A percentile compares a stretch with the other conserved stretches of the same genome.
These are phyloP conservation scores for Chrysopa pallens DNA, from an alignment of 1,140 invertebrate genomes.

Conservation along the genomic window DNA sequence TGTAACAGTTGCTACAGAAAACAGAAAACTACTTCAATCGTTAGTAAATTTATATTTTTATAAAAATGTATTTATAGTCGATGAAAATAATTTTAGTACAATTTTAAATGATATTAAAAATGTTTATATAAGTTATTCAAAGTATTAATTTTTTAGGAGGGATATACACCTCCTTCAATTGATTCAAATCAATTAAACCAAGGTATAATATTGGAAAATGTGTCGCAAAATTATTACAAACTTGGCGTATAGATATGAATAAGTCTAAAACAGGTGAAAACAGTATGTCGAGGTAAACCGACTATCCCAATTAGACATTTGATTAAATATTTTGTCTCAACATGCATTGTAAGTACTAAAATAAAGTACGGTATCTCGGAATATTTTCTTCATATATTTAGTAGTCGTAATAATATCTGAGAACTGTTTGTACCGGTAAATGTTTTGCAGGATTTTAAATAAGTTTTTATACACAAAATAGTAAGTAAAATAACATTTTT, in stretches of 20 bases:
- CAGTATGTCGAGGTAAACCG: too few species aligned
- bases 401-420: too few species aligned
- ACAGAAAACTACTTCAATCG: slow-evolving; percentile 5
- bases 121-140: background rate
- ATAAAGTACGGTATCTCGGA: too few species aligned
- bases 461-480: too few species aligned
- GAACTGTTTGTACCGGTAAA: too few species aligned
- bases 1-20: background rate
- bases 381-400: too few species aligned
- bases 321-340: too few species aligned
- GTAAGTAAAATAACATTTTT: too few species aligned
- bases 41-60: slow-evolving; percentile 13
- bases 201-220: background rate
- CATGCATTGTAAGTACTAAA: too few species aligned
- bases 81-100: slow-evolving; percentile 1
- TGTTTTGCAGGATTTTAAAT: too few species aligned
- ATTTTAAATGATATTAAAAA: slow-evolving; percentile 4
- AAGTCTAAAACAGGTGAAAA: too few species aligned
- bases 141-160: background rate
- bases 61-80: slow-evolving; percentile 1
- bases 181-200: background rate
- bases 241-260: background rate
- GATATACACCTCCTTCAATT: background rate
- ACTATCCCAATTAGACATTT: too few species aligned
- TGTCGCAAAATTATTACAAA: background rate